Evolutionary conservation across 2,888 invertebrate species (phyloP).

Genomic region (Resseliella maxima): DNA sequence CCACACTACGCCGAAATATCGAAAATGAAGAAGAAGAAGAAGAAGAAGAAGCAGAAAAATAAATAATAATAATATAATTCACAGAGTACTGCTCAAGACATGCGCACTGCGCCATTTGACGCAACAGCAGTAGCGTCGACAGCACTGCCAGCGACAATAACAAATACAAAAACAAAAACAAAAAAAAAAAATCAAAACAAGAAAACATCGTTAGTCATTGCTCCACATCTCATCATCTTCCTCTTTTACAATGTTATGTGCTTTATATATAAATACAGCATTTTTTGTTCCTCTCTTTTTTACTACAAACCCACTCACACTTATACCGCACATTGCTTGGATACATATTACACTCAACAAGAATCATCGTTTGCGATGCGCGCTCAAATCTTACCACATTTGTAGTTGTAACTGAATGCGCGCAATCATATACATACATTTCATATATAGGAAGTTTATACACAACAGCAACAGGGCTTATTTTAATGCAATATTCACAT

Average conservation of each 20-base stretch:
- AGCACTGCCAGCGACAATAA: conserved; percentile 27
- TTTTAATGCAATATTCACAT: too few relatives aligned
- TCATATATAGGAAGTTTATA: conserved; percentile 17
- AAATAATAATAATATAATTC: not conserved
- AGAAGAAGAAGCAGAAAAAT: not conserved
- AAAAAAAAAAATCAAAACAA: conserved; percentile 38
- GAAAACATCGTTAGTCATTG: conserved; percentile 53
- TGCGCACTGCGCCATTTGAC: conserved; percentile 37
- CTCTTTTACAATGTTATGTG: too few relatives aligned
- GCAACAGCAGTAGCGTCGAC: conserved; percentile 38
- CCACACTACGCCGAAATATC: not conserved
- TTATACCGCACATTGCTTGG: not conserved
- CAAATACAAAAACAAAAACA: too few relatives aligned
- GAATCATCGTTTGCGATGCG: not conserved
- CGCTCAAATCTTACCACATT: not conserved
- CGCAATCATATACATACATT: conserved; percentile 31
- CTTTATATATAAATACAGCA: too few relatives aligned
- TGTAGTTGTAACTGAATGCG: not conserved
- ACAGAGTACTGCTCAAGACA: not conserved
- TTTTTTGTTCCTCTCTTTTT: not conserved
- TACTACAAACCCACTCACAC: conserved; percentile 41
- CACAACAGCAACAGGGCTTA: not conserved
- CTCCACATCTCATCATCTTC: conserved; percentile 42
- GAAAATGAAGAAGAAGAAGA: not conserved
- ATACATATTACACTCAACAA: not conserved